Base-by-base conservation (phyloP, 2,888 invertebrate species). In the Quadriops clusia region DNA sequence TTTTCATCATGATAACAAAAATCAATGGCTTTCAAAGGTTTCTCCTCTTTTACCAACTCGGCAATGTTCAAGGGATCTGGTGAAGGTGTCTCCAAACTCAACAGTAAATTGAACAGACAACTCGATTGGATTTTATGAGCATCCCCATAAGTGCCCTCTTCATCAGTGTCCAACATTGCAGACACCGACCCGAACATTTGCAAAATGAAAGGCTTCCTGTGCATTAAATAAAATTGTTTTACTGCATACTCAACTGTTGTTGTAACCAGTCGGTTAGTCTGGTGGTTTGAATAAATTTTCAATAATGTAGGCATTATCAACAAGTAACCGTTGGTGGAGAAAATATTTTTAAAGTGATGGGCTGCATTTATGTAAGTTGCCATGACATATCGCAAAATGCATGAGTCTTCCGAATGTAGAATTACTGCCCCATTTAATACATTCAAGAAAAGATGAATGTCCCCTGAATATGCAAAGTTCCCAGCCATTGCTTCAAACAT, bases 181-280 rank as follows among this genome's bases (percentile, higher is more conserved):
- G 97, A 95, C 0, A 95, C 87, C 3, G 94, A 93, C 2, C 98
- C 98, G 64, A 98, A 97, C 93, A 97, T 93, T 72, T 97, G 95
- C 29, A 98, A 67, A 45, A 98, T 89, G 52, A 98, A 98, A 2
- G 97, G 97, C 54, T 97, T 97, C 28, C 98, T 73, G 55, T 99
- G 98, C 58, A 99, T 74, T 34, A 97, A 70, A 61, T 97, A 99
- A 62, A 99, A 97, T 56, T 98, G 97, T 53, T 95, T 93, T 8
- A 95, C 95, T 0, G 94, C 90, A 56, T 95, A 98, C 56, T 98
- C 95, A 31, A 98, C 87, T 0, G 95, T 93, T 0, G 90, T 83
- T 4, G 89, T 90, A 2, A 98, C 84, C 12, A 95, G 65, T 53
- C 84, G 84, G 60, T 99, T 98, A 0, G 94, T 93, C 65, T 95